Evolutionary conservation across 1,140 invertebrate species (phyloP).

Genomic region (Neotoxoptera formosana): DNA sequence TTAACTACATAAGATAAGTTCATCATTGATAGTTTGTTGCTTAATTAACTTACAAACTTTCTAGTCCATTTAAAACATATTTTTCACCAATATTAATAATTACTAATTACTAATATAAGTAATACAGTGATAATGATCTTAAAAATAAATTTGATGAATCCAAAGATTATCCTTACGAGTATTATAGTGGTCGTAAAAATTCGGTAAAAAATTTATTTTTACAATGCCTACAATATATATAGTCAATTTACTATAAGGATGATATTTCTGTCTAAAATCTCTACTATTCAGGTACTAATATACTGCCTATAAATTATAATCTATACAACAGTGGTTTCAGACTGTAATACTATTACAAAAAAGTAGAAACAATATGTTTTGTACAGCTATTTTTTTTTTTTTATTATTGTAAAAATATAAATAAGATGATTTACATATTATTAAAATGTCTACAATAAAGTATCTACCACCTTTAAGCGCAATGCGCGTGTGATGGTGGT

Average conservation of each 20-base stretch:
- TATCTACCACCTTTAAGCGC: too few relatives aligned
- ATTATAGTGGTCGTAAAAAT: background rate
- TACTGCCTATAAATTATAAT: too few relatives aligned
- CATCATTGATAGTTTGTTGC: background rate
- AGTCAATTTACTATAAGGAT: background rate
- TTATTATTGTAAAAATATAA: too few relatives aligned
- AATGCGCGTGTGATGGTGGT: background rate
- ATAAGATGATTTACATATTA: too few relatives aligned
- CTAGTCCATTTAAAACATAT: background rate
- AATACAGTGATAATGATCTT: background rate
- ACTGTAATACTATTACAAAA: too few relatives aligned
- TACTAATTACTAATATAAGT: background rate
- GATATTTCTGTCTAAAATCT: background rate
- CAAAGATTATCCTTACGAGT: background rate
- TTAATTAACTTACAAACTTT: background rate
- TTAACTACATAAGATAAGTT: background rate
- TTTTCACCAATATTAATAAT: background rate
- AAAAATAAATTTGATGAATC: background rate
- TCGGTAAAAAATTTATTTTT: background rate
- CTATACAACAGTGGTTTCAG: too few relatives aligned
- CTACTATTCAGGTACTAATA: background rate
- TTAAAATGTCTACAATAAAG: too few relatives aligned
- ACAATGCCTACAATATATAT: background rate
- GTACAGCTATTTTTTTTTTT: too few relatives aligned
- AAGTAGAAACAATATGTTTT: background rate